Conservation (phyloP, 2,888 invertebrate genomes). For the Clusia tigrina region DNA sequence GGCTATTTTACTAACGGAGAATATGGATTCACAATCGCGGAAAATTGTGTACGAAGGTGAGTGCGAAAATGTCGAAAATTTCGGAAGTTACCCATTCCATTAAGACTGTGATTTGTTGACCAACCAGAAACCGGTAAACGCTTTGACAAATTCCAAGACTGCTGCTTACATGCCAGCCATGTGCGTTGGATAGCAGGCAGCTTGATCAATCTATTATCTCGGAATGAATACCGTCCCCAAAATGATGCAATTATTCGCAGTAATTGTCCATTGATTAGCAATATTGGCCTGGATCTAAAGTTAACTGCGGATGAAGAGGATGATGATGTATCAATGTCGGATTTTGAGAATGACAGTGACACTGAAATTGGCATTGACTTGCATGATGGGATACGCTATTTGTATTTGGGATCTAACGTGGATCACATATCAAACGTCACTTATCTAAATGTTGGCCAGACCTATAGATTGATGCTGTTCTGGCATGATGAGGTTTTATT, state of each 20-base stretch:
- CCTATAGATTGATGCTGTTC: constrained; percentile 69
- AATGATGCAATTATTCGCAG: constrained; percentile 38
- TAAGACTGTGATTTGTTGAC: no score
- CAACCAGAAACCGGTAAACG: no score
- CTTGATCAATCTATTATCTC: no score
- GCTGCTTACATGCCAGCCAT: constrained; percentile 11
- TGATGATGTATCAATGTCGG: background rate
- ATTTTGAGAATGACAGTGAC: constrained; percentile 39
- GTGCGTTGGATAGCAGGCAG: constrained; percentile 53
- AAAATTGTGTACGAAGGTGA: no score
- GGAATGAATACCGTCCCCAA: no score
- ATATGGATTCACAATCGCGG: no score
- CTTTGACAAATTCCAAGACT: no score
- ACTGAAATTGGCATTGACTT: constrained; percentile 64
- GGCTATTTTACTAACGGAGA: no score
- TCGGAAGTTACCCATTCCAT: no score
- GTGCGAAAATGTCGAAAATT: no score
- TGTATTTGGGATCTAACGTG: constrained; percentile 64
- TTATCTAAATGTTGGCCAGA: constrained; percentile 68
- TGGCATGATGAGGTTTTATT: constrained; percentile 72
- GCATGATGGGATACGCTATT: constrained; percentile 68
- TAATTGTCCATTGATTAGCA: background rate
- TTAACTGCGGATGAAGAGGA: background rate
- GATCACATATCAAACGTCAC: constrained; percentile 73
- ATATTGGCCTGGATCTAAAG: background rate